These are phyloP conservation scores for Clivina fossor DNA, from an alignment of 2,888 invertebrate genomes.

Conservation along the genomic window DNA sequence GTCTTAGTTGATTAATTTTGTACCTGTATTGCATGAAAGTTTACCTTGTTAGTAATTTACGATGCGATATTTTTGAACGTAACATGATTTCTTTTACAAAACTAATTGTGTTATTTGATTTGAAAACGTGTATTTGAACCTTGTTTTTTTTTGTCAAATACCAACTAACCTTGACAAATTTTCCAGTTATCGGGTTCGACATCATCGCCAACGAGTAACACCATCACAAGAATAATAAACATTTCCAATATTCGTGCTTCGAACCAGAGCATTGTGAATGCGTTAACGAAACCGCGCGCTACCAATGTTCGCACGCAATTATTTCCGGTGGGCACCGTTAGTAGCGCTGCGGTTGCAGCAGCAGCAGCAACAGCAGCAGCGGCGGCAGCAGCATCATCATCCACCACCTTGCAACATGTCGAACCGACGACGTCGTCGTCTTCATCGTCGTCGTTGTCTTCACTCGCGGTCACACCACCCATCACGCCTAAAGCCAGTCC, in stretches of 20 bases:
- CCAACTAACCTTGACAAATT: too few species aligned
- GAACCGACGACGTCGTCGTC: too few species aligned
- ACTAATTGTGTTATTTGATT: too few species aligned
- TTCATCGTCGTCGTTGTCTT: slow-evolving; percentile 30
- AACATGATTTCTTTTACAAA: too few species aligned
- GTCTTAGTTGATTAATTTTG: too few species aligned
- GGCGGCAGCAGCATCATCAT: slow-evolving; percentile 46
- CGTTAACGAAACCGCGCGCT: slow-evolving; percentile 47
- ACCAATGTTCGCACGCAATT: slow-evolving; percentile 49
- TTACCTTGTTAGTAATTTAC: too few species aligned
- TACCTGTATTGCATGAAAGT: too few species aligned
- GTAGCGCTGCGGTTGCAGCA: slow-evolving; percentile 28
- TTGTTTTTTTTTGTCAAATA: too few species aligned
- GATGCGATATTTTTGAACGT: too few species aligned
- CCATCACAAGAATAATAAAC: neutral
- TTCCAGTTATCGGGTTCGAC: too few species aligned
- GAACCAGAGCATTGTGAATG: slow-evolving; percentile 53
- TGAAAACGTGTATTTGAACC: too few species aligned
- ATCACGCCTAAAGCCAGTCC: slow-evolving; percentile 42
- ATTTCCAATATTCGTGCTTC: slow-evolving; percentile 35
- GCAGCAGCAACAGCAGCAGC: slow-evolving; percentile 29
- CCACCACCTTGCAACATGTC: slow-evolving; percentile 42
- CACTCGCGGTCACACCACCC: slow-evolving; percentile 35
- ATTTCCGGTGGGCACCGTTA: slow-evolving; percentile 38
- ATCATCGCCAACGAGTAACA: too few species aligned